Evolutionary conservation across 2,888 invertebrate species (phyloP), one percentile per base, ranked within the genome.

Genomic region (Netelia melanura): DNA sequence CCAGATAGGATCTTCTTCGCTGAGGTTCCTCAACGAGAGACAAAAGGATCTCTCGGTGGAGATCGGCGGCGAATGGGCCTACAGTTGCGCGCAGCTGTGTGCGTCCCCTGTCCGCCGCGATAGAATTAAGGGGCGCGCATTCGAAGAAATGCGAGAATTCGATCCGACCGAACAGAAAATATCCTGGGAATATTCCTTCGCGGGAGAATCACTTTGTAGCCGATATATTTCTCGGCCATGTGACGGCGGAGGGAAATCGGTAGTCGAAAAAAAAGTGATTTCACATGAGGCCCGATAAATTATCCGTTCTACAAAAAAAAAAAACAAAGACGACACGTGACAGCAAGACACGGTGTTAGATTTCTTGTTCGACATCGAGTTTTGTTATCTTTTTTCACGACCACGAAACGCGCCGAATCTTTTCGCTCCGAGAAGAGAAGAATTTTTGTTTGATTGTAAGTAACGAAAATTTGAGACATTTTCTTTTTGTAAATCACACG

Each of bases 1-100:
- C 90, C 90, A 91, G 93, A 93, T 93, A 93, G 92, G 91, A 93
- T 93, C 93, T 92, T 87, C 88, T 88, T 86, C 89, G 80, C 78
- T 52, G 89, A 83, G 89, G 86, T 86, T 87, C 87, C 86, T 82
- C 87, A 87, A 86, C 85, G 83, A 89, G 91, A 93, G 92, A 93
- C 93, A 93, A 93, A 93, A 92, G 93, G 91, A 91, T 90, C 89
- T 85, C 54, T 85, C 38, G 78, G 62, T 21, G 85, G 72, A 80
- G 82, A 86, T 86, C 87, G 30, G 86, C 84, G 78, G 83, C 81
- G 77, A 86, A 78, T 67, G 65, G 64, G 43, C 64, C 56, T 48
- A 23, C 71, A 81, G 81, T 76, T 74, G 44, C 76, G 75, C 80
- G 62, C 71, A 23, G 70, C 44, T 44, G 30, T 43, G 70, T 43